phyloP scores from a whole-genome alignment of 1,140 invertebrate species.

The Drosophila nikananu region DNA sequence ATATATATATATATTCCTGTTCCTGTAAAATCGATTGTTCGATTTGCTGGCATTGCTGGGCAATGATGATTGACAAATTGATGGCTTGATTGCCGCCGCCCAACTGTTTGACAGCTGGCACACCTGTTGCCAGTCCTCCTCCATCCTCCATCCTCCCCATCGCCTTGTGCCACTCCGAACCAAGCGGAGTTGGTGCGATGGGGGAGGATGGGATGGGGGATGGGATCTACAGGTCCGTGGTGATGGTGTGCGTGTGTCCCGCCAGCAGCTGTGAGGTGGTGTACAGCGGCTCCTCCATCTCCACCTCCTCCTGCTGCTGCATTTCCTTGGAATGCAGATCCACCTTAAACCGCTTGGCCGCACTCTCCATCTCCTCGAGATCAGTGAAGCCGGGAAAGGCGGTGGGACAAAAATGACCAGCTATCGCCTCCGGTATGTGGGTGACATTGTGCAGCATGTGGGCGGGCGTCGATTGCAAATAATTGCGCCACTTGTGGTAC shows the following conservation, averaged over 20 bases:
- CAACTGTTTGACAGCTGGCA: conserved; percentile 60
- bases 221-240: conserved; percentile 55
- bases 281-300: conserved; percentile 8
- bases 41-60: conserved; percentile 40
- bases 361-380: conserved; percentile 74
- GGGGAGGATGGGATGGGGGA: not conserved
- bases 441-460: conserved; percentile 79
- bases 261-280: conserved; percentile 43
- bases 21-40: conserved; percentile 13
- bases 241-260: conserved; percentile 65
- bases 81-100: conserved; percentile 14
- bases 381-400: conserved; percentile 74
- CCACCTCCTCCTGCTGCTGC: not conserved
- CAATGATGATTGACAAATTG: conserved; percentile 23
- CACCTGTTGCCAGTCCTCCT: conserved; percentile 66
- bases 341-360: conserved; percentile 75
- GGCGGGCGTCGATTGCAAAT: conserved; percentile 68
- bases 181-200: conserved; percentile 52
- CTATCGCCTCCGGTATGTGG: conserved; percentile 79
- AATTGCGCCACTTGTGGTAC: conserved; percentile 77
- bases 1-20: too few relatives aligned
- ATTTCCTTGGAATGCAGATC: conserved; percentile 13
- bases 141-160: too few relatives aligned
- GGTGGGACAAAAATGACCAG: conserved; percentile 73
- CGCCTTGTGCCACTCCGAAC: conserved; percentile 42